phyloP scores from a whole-genome alignment of 2,797 vertebrate species.

The Heteromormyrus szaboi region DNA sequence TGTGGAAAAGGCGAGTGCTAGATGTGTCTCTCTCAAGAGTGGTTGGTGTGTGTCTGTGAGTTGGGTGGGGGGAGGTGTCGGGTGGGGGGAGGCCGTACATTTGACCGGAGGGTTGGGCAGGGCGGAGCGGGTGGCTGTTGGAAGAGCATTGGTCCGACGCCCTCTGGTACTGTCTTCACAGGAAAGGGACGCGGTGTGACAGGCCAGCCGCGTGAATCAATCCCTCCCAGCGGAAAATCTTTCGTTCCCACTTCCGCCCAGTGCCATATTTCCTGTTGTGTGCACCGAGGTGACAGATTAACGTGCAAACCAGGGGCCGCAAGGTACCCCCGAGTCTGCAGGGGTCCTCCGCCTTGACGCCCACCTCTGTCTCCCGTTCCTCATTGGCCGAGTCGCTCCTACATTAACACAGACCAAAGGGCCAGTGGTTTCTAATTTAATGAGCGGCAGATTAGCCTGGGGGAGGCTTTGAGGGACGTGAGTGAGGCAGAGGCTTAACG shows the following conservation, averaged over 20 bases:
- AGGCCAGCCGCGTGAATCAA: not conserved
- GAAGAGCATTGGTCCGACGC: not conserved
- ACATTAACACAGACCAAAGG: not conserved
- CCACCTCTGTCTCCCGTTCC: not conserved
- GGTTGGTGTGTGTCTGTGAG: not conserved
- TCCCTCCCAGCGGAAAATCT: not conserved
- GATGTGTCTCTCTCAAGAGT: not conserved
- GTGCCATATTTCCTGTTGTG: not conserved
- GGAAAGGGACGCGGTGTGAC: not conserved
- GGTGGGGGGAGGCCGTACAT: not conserved
- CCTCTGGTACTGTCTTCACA: not conserved
- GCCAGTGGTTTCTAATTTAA: conserved; percentile 45
- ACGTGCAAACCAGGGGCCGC: too few relatives aligned
- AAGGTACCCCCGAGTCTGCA: not conserved
- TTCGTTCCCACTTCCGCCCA: not conserved
- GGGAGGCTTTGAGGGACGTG: conserved; percentile 23
- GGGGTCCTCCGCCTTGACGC: not conserved
- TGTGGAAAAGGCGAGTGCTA: not conserved
- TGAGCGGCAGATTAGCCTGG: conserved; percentile 46
- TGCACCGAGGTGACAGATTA: not conserved
- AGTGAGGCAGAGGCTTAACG: not conserved
- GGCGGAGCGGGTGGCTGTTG: not conserved
- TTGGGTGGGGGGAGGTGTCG: not conserved
- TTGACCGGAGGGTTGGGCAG: not conserved
- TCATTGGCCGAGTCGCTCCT: not conserved